Evolutionary conservation across 2,888 invertebrate species (phyloP), one percentile per base, ranked within the genome.

Genomic region (Metallyticus violacea): DNA sequence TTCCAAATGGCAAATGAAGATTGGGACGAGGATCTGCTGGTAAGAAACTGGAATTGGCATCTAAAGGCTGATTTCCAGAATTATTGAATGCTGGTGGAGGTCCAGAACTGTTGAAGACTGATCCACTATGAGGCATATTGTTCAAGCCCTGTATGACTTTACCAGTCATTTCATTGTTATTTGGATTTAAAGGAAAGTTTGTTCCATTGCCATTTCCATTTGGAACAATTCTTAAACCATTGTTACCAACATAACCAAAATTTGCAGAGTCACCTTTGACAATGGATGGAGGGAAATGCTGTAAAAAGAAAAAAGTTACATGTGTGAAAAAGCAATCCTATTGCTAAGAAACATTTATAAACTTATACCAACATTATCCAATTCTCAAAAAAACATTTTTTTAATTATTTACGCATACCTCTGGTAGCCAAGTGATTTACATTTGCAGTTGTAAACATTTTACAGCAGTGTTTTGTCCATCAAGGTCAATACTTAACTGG

Each of bases 121-220:
- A 76, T 22, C 77, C 27, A 62, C 28, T 79, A 78, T 86, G 28
- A 77, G 29, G 77, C n/a, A 77, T 27, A 26, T 29, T 77, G 77
- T 76, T 28, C 83, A 83, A 15, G 2, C 77, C 83, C n/a, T 15
- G 77, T n/a, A 83, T 25, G 25, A 28, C 22, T 28, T 83, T 83
- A 28, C 83, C 82, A 7, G 29, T 29, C 30, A 82, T 26, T 86
- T 86, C 86, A 82, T 82, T 86, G 86, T 86, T 83, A 77, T 81
- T 85, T 77, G 29, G 22, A 62, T 77, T 79, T 9, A 79, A 77
- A n/a, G 81, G n/a, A n/a, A 29, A 86, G 29, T 26, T 78, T 30
- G 25, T 40, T 77, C 86, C 86, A 15, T 22, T 22, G 77, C 40
- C 80, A 80, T 22, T 62, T 26, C 80, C 85, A 76, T 27, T 76